Evolutionary conservation across 2,797 vertebrate genomes (phyloP), one percentile per base, ranked within the genome.

Genomic region (Syncerus caffer): DNA sequence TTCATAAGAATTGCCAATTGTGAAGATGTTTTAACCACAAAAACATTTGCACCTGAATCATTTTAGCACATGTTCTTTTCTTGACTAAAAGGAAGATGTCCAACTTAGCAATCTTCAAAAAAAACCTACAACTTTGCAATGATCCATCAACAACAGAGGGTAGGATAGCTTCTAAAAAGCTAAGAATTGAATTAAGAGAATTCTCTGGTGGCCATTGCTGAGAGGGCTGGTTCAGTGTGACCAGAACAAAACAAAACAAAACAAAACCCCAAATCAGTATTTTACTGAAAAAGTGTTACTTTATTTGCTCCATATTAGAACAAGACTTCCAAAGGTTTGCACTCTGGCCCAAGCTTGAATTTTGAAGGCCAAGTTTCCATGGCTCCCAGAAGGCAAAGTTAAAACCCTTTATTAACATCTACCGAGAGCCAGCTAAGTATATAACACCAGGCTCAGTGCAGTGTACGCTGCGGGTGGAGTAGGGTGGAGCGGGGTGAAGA

Each of bases 301-400:
- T 85, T 85, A 60, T 19, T 71, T 74, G 53, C 38, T 89, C n/a
- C 92, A 64, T 89, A 84, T 91, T 87, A 42, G 62, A 89, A 94
- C 51, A 84, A 92, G 86, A 58, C 25, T 96, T 93, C 6, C 55
- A 83, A 96, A 94, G 64, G 62, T 91, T 94, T 96, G 62, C n/a
- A 89, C 29, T n/a, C 71, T 95, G 95, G 29, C 8, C 0, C 51
- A 79, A 78, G 45, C 27, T 53, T 86, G 12, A 62, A 89, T 83
- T 89, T 47, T 95, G 91, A 93, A 90, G 47, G 79, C 45, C 94
- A 94, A 84, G 83, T 97, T 95, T 89, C 95, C 83, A 89, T 23
- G 82, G 29, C 34, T 84, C 89, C 23, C 60, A 62, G 92, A 76
- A 93, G 76, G 92, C 71, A 80, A 89, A 93, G 45, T 57, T 19